These are phyloP conservation scores for Fukomys damarensis DNA, from an alignment of 2,113 vertebrate genomes.

Conservation along the genomic window DNA sequence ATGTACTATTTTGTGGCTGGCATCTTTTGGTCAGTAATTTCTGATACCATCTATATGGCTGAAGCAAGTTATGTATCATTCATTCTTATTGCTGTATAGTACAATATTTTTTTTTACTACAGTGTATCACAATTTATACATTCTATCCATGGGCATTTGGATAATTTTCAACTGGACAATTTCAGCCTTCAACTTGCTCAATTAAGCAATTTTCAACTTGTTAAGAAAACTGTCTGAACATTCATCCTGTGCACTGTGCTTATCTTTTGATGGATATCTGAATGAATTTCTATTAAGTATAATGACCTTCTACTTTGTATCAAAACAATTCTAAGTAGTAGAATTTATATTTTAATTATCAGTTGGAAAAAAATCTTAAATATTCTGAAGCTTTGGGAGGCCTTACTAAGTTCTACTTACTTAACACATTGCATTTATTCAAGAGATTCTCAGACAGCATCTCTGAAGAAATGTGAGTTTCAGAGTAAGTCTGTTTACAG, in stretches of 20 bases:
- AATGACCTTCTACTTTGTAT: neutral
- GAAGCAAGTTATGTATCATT: neutral
- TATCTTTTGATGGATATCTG: neutral
- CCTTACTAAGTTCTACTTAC: constrained; percentile 2
- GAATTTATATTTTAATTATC: constrained; percentile 2
- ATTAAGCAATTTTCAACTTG: neutral
- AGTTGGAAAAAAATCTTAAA: neutral
- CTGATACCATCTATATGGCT: neutral
- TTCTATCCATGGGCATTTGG: neutral
- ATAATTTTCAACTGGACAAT: neutral
- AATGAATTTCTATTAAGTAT: neutral
- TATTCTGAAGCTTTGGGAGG: neutral
- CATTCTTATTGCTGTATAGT: neutral
- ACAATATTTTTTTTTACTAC: neutral
- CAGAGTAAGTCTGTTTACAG: constrained; percentile 39
- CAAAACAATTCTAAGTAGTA: neutral
- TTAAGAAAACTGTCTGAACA: neutral
- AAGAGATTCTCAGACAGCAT: constrained; percentile 33
- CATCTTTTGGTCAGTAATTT: neutral
- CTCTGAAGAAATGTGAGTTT: constrained; percentile 53
- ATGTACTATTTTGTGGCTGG: neutral
- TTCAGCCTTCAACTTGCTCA: neutral
- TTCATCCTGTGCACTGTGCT: neutral
- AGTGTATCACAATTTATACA: neutral
- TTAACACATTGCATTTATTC: neutral